Conservation (phyloP, 2,113 vertebrate species). For the Lutjanus erythropterus region DNA sequence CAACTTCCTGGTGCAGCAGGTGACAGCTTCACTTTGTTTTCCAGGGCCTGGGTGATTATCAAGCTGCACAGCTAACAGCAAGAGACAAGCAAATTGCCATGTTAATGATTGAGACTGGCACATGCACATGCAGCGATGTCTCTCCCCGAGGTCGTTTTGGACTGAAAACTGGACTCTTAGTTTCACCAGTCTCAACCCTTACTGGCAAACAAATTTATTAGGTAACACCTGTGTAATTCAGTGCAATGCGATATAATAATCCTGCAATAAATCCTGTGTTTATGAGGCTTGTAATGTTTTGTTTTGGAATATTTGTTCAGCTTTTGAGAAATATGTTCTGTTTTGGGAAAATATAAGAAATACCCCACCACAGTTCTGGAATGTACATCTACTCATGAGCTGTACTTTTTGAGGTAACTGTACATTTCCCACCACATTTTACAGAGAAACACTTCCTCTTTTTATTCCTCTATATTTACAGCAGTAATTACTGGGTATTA, state of each 20-base stretch:
- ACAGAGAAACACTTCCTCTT: background rate
- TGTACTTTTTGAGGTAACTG: no score
- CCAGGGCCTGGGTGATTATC: conserved; percentile 44
- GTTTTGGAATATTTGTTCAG: background rate
- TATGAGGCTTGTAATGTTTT: background rate
- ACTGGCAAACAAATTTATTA: background rate
- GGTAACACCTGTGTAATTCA: background rate
- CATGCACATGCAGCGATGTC: conserved; percentile 7
- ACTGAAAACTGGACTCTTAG: conserved; percentile 21
- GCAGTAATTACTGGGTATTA: background rate
- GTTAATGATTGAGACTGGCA: conserved; percentile 57
- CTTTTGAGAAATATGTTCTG: no score
- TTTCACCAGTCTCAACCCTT: conserved; percentile 6
- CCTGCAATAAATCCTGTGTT: background rate
- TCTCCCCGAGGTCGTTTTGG: background rate
- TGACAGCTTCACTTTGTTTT: conserved; percentile 31
- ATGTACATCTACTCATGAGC: background rate
- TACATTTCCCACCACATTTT: background rate
- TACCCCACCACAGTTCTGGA: background rate
- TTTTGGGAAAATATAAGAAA: no score
- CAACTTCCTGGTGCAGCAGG: conserved; percentile 55
- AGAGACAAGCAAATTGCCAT: conserved; percentile 27
- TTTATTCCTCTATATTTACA: background rate
- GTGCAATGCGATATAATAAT: background rate
- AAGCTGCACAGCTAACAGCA: conserved; percentile 44